A percentile compares a stretch with the other conserved stretches of the same genome.
phyloP scores from a whole-genome alignment of 2,797 vertebrate genomes.

The Gymnothorax javanicus region DNA sequence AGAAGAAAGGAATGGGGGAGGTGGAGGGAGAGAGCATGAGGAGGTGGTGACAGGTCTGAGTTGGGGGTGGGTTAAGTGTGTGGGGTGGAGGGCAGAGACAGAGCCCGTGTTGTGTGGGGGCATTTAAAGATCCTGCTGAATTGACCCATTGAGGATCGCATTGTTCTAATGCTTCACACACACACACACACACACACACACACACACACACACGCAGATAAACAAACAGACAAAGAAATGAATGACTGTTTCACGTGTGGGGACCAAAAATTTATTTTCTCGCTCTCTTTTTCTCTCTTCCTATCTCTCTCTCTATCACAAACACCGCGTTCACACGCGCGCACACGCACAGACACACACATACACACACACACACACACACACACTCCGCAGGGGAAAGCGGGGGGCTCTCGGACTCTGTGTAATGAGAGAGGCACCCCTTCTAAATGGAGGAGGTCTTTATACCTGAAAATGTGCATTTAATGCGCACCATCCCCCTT shows the following conservation, averaged over 20 bases:
- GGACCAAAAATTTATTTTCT: no score
- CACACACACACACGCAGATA: no score
- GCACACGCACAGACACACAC: neutral
- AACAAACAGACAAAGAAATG: no score
- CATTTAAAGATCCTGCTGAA: neutral
- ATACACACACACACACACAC: no score
- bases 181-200: no score
- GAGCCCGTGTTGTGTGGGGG: neutral
- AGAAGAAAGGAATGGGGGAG: neutral
- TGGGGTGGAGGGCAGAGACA: neutral
- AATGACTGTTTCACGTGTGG: no score
- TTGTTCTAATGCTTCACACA: neutral
- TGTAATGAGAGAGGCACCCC: neutral
- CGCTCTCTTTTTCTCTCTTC: no score
- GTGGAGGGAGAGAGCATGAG: neutral
- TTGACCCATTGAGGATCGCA: neutral
- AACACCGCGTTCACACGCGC: no score
- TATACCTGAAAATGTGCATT: conserved; percentile 4
- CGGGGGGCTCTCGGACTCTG: neutral
- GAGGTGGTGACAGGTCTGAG: neutral
- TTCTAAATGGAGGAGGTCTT: neutral
- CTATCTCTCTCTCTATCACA: no score
- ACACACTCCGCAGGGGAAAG: neutral
- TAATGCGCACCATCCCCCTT: neutral
- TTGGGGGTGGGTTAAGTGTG: neutral